These are phyloP conservation scores for Chiloscyllium plagiosum DNA, from an alignment of 2,113 vertebrate genomes.

Conservation along the genomic window DNA sequence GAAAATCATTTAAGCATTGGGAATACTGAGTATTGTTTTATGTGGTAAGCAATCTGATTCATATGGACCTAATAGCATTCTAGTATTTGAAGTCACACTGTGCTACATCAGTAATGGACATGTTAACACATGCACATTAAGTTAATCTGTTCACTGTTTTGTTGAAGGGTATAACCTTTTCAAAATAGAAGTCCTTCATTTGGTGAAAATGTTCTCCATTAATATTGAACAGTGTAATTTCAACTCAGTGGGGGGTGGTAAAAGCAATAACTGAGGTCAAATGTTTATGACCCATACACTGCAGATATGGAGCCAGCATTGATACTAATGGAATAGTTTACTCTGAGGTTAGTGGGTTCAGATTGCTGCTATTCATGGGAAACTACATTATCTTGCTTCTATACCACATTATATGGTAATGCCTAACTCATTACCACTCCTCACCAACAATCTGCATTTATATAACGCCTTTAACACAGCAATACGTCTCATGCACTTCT, in stretches of 20 bases:
- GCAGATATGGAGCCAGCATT: not conserved
- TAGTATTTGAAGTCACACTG: not conserved
- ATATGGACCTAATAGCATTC: not conserved
- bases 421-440: not conserved
- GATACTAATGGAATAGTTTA: not conserved
- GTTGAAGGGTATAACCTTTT: not conserved
- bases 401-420: not conserved
- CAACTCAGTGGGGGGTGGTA: not conserved
- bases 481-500: not conserved
- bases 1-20: not conserved
- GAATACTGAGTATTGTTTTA: not conserved
- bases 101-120: not conserved
- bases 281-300: not conserved
- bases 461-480: not conserved
- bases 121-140: not conserved
- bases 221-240: not conserved
- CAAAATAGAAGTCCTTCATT: not conserved
- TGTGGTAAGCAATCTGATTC: not conserved
- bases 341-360: not conserved
- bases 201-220: not conserved
- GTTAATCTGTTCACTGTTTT: not conserved
- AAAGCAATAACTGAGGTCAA: not conserved
- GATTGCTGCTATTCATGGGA: not conserved
- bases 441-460: not conserved
- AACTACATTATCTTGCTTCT: not conserved